Evolutionary conservation across 2,888 invertebrate species (phyloP), one percentile per base, ranked within the genome.

Genomic region (Ametastegia equiseti): DNA sequence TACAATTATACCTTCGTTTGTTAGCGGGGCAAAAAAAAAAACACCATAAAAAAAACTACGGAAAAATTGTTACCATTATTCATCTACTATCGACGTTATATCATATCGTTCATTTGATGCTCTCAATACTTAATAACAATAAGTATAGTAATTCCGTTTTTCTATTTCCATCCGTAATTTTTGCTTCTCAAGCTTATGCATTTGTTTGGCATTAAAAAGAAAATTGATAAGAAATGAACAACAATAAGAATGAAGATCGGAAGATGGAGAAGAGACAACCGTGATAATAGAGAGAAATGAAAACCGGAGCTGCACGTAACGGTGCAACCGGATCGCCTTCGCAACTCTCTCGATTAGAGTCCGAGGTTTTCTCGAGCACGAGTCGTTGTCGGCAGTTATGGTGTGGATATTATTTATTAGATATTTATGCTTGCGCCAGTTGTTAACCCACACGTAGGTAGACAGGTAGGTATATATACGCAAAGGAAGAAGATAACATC

Each of bases 261-360:
- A 19, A 67, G 67, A 39, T 11, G n/a, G 3, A n/a, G 65, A 36
- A n/a, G 65, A 36, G 19, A 19, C 11, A 36, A 39, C 11, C 19
- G 39, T 39, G 39, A 67, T 67, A 39, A n/a, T n/a, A n/a, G n/a
- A n/a, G n/a, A n/a, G 7, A 71, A 3, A 71, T 27, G 27, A n/a
- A n/a, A 30, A 47, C 42, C n/a, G n/a, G 36, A 2, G 23, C 23
- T 50, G 33, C 36, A 36, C 33, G 54, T 75, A 75, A 75, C 75
- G 75, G 75, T 75, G 75, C 54, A 39, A 75, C 75, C 57, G 75
- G 75, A 75, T 75, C 75, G 75, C 75, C 75, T 75, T 54, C 75
- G 39, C 75, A 75, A 54, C 19, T 75, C 7, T 57, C 54, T 54
- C 39, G 75, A 75, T 54, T 47, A 36, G 23, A 30, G 19, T n/a